Evolutionary conservation across 2,888 invertebrate species (phyloP).

Genomic region (Heliconius sara): DNA sequence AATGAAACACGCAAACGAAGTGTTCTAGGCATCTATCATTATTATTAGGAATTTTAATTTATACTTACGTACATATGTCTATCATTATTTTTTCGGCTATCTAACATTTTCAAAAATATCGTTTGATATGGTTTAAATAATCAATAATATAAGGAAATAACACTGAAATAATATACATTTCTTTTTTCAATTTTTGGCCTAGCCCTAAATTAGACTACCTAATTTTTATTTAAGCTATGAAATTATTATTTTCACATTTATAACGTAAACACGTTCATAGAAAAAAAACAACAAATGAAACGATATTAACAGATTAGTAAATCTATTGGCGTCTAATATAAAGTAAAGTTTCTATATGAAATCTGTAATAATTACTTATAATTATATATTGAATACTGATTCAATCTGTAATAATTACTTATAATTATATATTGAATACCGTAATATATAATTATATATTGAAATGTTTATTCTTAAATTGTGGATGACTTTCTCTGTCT

Average conservation of each 20-base stretch:
- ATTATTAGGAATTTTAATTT: constrained; percentile 39
- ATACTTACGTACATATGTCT: constrained; percentile 8
- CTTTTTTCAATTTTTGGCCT: no score
- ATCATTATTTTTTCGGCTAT: constrained; percentile 22
- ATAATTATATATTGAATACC: not conserved
- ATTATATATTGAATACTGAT: not conserved
- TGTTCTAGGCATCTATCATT: constrained; percentile 39
- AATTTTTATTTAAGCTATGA: not conserved
- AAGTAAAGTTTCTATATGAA: not conserved
- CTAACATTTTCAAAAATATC: not conserved
- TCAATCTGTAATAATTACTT: not conserved
- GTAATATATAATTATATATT: not conserved
- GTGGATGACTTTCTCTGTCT: constrained; percentile 4
- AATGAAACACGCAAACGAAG: constrained; percentile 55
- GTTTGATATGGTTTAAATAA: constrained; percentile 9
- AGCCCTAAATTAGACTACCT: no score
- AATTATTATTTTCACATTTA: not conserved
- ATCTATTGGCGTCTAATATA: not conserved
- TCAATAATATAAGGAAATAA: not conserved
- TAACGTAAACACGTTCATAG: no score
- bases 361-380: not conserved
- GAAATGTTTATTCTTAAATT: not conserved
- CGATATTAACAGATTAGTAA: not conserved
- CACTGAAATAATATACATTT: not conserved
- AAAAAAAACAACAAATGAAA: not conserved